Conservation (phyloP, 2,888 invertebrate species). For the Fragum fragum region DNA sequence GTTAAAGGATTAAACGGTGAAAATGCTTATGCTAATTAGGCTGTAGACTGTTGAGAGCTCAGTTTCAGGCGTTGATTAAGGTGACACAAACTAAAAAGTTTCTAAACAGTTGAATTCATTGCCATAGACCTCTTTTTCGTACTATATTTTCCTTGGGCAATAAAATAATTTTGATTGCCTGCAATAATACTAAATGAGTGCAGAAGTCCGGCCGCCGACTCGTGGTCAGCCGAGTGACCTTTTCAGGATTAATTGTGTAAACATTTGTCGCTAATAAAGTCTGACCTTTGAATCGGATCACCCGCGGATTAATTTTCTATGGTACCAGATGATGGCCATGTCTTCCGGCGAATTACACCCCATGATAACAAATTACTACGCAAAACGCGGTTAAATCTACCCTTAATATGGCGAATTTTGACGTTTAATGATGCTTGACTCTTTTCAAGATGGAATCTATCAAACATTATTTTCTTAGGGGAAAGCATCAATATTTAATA, state of each 20-base stretch:
- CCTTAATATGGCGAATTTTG: conserved; percentile 34
- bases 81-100: no score
- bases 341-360: conserved; percentile 63
- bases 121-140: no score
- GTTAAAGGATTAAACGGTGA: no score
- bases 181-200: conserved; percentile 8
- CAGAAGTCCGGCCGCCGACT: conserved; percentile 6
- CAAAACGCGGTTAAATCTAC: conserved; percentile 43
- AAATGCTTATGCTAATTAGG: no score
- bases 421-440: conserved; percentile 42
- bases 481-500: no score
- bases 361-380: conserved; percentile 61
- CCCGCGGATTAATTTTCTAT: conserved; percentile 64
- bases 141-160: no score
- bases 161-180: conserved; percentile 1
- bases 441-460: conserved; percentile 2
- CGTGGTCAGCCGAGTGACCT: conserved; percentile 19
- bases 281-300: conserved; percentile 24
- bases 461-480: not conserved
- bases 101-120: no score
- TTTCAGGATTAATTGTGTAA: conserved; percentile 51
- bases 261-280: conserved; percentile 49
- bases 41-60: no score
- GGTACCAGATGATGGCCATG: conserved; percentile 59
- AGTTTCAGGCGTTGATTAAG: no score